Conservation (phyloP, 2,797 vertebrate genomes). For the Galaxias olidus region DNA sequence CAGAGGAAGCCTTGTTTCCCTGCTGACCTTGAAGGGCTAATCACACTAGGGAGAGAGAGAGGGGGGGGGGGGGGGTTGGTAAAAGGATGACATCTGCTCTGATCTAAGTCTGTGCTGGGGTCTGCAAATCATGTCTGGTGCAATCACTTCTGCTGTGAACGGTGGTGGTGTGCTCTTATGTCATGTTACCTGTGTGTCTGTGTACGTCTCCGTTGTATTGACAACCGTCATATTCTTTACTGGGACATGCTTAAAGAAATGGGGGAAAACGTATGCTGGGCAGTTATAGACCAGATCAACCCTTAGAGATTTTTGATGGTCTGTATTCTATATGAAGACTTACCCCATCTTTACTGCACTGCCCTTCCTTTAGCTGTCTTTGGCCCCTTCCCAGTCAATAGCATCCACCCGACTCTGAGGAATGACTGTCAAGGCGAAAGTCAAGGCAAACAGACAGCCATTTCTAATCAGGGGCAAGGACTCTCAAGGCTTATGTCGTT, state of each 20-base stretch:
- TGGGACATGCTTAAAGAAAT: too few relatives aligned
- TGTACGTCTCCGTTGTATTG: too few relatives aligned
- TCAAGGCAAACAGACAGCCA: slow-evolving; percentile 35
- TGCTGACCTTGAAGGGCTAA: slow-evolving; percentile 50
- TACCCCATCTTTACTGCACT: not conserved
- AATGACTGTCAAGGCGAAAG: not conserved
- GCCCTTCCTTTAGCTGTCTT: slow-evolving; percentile 58
- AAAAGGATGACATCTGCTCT: slow-evolving; percentile 29
- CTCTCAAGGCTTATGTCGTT: slow-evolving; percentile 48
- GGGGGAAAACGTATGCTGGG: too few relatives aligned
- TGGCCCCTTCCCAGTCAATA: slow-evolving; percentile 54
- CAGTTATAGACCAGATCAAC: too few relatives aligned
- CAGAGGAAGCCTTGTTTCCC: slow-evolving; percentile 24
- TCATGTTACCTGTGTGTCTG: too few relatives aligned
- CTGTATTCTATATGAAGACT: too few relatives aligned
- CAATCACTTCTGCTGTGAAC: not conserved
- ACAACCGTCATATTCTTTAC: too few relatives aligned
- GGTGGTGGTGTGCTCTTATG: slow-evolving; percentile 4
- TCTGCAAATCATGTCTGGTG: not conserved
- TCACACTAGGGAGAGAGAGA: slow-evolving; percentile 20
- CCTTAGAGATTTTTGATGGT: too few relatives aligned
- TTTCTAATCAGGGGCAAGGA: slow-evolving; percentile 65
- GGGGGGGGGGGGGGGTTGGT: slow-evolving; percentile 13
- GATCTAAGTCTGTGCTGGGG: slow-evolving; percentile 17
- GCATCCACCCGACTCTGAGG: slow-evolving; percentile 55